phyloP scores from a whole-genome alignment of 2,113 vertebrate genomes.

The Sapajus apella region DNA sequence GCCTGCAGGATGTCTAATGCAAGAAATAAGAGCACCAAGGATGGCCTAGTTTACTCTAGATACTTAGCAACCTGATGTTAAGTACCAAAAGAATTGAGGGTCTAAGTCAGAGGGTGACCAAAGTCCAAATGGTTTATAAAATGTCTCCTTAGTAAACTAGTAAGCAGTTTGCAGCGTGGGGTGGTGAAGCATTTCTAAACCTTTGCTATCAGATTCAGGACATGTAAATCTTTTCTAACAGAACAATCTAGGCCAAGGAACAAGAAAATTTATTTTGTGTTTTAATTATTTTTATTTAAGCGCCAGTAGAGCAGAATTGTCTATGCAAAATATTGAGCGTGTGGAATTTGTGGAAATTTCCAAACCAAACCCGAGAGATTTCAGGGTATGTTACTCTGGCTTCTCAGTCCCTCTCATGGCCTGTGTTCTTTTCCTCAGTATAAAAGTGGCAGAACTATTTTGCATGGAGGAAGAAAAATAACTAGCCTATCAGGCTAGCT shows the following conservation, averaged over 20 bases:
- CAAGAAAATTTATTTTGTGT: slow-evolving; percentile 22
- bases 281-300: slow-evolving; percentile 49
- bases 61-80: neutral
- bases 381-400: neutral
- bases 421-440: neutral
- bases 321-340: neutral
- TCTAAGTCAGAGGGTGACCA: neutral
- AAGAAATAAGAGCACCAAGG: neutral
- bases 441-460: neutral
- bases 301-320: neutral
- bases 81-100: neutral
- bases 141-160: neutral
- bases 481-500: neutral
- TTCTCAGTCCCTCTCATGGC: neutral
- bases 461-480: neutral
- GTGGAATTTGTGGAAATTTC: neutral
- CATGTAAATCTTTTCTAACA: slow-evolving; percentile 14
- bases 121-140: neutral
- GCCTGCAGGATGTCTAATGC: neutral
- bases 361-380: neutral
- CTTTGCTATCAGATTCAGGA: neutral
- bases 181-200: neutral
- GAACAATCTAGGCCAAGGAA: neutral
- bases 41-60: neutral
- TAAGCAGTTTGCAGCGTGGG: too few species aligned